Conservation (phyloP, 2,797 vertebrate species). For the Peromyscus melanophrys region DNA sequence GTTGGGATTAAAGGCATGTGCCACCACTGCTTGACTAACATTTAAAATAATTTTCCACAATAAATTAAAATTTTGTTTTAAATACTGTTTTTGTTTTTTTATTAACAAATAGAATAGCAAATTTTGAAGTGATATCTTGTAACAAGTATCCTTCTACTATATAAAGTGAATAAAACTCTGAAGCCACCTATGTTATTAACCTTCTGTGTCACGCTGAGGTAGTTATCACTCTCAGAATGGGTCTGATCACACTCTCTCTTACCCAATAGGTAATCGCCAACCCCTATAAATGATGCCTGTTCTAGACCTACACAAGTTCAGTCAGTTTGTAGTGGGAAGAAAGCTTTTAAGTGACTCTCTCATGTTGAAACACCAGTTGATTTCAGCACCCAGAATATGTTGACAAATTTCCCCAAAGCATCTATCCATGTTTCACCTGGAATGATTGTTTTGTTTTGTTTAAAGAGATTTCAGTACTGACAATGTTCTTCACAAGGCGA, state of each 20-base stretch:
- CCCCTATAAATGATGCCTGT: background rate
- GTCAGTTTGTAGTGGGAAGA: background rate
- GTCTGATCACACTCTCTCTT: background rate
- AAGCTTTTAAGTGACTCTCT: constrained; percentile 28
- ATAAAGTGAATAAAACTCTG: background rate
- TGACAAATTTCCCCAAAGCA: constrained; percentile 34
- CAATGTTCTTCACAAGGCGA: background rate
- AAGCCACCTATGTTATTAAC: background rate
- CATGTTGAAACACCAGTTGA: background rate
- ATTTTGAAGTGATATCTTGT: background rate
- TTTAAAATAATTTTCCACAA: background rate
- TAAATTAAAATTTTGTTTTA: constrained; percentile 21
- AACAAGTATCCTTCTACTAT: background rate
- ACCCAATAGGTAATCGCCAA: background rate
- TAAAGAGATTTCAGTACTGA: background rate
- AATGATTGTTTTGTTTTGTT: background rate
- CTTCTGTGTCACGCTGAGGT: background rate
- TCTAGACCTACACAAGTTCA: background rate
- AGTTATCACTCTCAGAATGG: background rate
- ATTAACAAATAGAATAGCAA: background rate
- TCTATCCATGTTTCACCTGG: background rate
- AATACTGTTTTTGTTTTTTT: background rate
- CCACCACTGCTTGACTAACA: background rate
- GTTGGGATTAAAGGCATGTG: too few relatives aligned
- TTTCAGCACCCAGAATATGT: background rate